Evolutionary conservation across 2,888 invertebrate genomes (phyloP).

Genomic region (Euclidia mi): DNA sequence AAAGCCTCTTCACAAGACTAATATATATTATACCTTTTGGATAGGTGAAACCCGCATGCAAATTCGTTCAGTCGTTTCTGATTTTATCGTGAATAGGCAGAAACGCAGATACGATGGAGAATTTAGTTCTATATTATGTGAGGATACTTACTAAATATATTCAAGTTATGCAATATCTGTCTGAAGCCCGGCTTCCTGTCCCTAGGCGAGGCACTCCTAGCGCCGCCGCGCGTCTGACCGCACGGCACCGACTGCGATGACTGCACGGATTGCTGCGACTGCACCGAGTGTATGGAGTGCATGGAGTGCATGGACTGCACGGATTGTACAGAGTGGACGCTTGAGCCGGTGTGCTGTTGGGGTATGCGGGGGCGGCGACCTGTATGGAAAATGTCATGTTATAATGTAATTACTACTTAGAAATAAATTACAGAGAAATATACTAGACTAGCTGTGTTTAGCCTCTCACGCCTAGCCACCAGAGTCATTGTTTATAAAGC

Average conservation of each 20-base stretch:
- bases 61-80: no score
- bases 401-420: no score
- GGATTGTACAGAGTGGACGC: conserved; percentile 79
- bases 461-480: no score
- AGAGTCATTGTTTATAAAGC: no score
- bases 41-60: no score
- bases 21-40: no score
- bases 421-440: no score
- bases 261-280: no score
- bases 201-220: conserved; percentile 75
- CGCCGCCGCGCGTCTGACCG: conserved; percentile 49
- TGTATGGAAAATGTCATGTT: no score
- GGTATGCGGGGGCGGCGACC: conserved; percentile 76
- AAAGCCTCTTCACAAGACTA: no score
- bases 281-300: conserved; percentile 57
- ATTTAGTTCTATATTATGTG: background rate
- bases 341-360: conserved; percentile 85
- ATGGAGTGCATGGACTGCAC: conserved; percentile 59
- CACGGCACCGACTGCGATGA: conserved; percentile 52
- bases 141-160: conserved; percentile 94
- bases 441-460: no score
- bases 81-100: no score
- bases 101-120: background rate
- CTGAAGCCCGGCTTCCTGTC: conserved; percentile 89
- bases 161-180: conserved; percentile 94